phyloP scores from a whole-genome alignment of 2,797 vertebrate species.

The Lithobates sylvaticus region DNA sequence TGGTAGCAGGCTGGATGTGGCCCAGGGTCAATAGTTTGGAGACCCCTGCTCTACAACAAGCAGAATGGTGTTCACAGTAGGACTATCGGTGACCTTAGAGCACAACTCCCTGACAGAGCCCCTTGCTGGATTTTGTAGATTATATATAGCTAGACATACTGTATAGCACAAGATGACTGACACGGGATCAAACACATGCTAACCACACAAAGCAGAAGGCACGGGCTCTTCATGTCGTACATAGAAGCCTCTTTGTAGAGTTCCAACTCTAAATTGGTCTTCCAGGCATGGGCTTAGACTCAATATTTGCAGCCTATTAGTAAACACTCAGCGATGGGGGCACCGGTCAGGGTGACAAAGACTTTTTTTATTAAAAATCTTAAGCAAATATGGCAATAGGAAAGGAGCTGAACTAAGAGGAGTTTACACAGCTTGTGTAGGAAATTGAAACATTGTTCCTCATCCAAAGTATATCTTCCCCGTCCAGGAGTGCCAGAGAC shows the following conservation, averaged over 20 bases:
- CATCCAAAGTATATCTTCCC: slow-evolving; percentile 40
- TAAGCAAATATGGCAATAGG: slow-evolving; percentile 73
- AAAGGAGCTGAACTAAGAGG: slow-evolving; percentile 72
- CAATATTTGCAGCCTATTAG: slow-evolving; percentile 46
- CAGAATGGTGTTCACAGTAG: not conserved
- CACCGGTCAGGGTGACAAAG: slow-evolving; percentile 68
- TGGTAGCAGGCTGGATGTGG: too few relatives aligned
- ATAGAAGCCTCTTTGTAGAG: slow-evolving; percentile 54
- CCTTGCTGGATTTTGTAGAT: too few relatives aligned
- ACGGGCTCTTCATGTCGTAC: not conserved
- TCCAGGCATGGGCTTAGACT: slow-evolving; percentile 37
- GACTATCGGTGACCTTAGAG: not conserved
- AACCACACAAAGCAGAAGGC: not conserved
- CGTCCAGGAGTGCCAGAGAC: not conserved
- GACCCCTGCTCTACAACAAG: not conserved
- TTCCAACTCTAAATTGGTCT: slow-evolving; percentile 34
- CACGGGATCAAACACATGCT: slow-evolving; percentile 22
- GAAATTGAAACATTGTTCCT: slow-evolving; percentile 67
- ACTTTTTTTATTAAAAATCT: slow-evolving; percentile 70
- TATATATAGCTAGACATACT: not conserved
- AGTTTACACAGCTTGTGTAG: slow-evolving; percentile 71
- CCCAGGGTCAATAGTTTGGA: too few relatives aligned
- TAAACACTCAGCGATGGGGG: slow-evolving; percentile 49
- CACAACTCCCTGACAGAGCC: not conserved
- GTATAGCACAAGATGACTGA: slow-evolving; percentile 12